Conservation (phyloP, 2,113 vertebrate species). For the Ranitomeya variabilis region DNA sequence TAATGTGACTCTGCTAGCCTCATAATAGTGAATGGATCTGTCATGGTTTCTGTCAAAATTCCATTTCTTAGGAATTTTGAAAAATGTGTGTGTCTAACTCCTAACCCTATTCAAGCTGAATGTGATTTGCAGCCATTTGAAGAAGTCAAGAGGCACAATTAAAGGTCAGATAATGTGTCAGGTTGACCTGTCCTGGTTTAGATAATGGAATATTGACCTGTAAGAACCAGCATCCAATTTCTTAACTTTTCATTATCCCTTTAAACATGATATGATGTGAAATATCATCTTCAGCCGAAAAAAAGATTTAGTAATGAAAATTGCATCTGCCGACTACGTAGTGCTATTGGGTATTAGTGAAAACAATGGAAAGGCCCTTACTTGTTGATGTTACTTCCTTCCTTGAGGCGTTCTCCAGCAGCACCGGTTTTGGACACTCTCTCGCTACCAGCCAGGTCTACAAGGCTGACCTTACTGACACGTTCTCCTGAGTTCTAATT, state of each 20-base stretch:
- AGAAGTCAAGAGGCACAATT: no score
- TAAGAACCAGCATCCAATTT: not conserved
- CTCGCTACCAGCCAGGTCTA: slow-evolving; percentile 95
- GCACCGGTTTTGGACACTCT: slow-evolving; percentile 96
- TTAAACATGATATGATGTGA: not conserved
- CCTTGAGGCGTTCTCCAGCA: slow-evolving; percentile 94
- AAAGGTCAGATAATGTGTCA: not conserved
- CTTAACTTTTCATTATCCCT: not conserved
- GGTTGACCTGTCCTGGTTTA: not conserved
- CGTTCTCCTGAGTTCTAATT: slow-evolving; percentile 94
- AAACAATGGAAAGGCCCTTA: slow-evolving; percentile 64
- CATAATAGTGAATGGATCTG: no score
- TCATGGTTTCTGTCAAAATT: no score
- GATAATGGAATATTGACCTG: not conserved
- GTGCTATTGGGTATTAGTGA: not conserved
- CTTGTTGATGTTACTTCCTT: slow-evolving; percentile 99
- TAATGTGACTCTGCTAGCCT: no score
- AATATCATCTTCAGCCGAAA: not conserved
- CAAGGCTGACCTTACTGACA: slow-evolving; percentile 96
- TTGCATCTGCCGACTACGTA: not conserved
- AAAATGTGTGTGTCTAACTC: no score
- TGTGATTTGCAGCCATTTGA: no score
- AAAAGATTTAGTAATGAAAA: not conserved
- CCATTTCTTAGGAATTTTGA: no score
- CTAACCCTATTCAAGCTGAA: no score